Percentiles rank a stretch among this genome's conserved stretches.
These are phyloP conservation scores for Carcharodon carcharias DNA, from an alignment of 2,797 vertebrate species.

Conservation along the genomic window DNA sequence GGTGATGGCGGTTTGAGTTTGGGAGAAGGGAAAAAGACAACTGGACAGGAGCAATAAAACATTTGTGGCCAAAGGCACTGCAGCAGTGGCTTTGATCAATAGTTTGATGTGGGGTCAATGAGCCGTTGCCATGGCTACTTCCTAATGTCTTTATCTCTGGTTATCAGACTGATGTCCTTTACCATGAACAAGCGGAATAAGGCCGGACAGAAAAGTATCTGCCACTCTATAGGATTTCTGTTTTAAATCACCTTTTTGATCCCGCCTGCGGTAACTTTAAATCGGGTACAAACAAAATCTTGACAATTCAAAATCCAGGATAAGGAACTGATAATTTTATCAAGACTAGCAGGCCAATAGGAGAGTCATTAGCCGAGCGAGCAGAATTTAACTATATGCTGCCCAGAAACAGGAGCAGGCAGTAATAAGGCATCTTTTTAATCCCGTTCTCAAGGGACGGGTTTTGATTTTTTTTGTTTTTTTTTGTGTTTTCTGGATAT, in stretches of 20 bases:
- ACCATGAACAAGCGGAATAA: neutral
- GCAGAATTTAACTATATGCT: slow-evolving; percentile 34
- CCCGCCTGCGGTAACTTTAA: slow-evolving; percentile 30
- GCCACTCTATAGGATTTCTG: neutral
- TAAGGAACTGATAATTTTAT: slow-evolving; percentile 37
- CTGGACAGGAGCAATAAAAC: neutral
- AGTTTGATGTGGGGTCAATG: neutral
- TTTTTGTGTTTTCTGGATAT: slow-evolving; percentile 34
- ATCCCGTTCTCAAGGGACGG: slow-evolving; percentile 31
- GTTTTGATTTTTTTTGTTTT: slow-evolving; percentile 13
- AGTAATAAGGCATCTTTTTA: slow-evolving; percentile 38
- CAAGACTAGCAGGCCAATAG: slow-evolving; percentile 31
- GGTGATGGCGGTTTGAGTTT: neutral
- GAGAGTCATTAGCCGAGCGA: slow-evolving; percentile 34
- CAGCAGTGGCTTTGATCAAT: neutral
- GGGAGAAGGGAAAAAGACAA: neutral
- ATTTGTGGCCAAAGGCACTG: neutral
- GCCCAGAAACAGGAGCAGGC: slow-evolving; percentile 32
- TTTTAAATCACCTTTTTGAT: neutral
- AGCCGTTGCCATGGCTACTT: neutral
- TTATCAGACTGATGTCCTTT: neutral
- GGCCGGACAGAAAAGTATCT: slow-evolving; percentile 18
- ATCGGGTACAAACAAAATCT: slow-evolving; percentile 35
- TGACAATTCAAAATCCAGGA: slow-evolving; percentile 36
- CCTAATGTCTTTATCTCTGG: neutral